phyloP scores from a whole-genome alignment of 2,797 vertebrate genomes.

The Crenichthys baileyi region DNA sequence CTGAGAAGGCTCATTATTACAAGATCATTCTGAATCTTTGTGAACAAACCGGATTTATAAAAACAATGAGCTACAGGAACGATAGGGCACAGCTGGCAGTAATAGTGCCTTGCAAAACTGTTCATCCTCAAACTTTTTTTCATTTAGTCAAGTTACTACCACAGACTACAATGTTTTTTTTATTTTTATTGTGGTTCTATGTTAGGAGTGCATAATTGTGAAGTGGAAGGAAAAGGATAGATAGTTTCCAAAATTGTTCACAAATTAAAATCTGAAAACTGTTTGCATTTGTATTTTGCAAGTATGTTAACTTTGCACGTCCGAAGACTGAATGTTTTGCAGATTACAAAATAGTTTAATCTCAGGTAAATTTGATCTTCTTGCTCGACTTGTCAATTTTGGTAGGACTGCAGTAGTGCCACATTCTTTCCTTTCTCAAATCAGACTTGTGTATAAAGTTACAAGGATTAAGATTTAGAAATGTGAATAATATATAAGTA shows the following conservation, averaged over 20 bases:
- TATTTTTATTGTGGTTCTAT: background rate
- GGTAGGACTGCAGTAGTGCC: background rate
- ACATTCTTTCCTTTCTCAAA: background rate
- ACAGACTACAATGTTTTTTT: background rate
- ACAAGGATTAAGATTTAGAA: background rate
- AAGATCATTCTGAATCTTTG: background rate
- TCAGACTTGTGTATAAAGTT: background rate
- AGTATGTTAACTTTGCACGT: background rate
- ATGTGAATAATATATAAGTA: background rate
- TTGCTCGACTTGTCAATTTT: background rate
- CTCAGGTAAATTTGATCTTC: background rate
- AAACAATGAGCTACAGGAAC: background rate
- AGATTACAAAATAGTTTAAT: background rate
- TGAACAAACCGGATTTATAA: background rate
- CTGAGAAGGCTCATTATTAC: background rate
- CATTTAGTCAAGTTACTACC: background rate
- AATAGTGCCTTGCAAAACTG: background rate
- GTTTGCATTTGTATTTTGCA: background rate
- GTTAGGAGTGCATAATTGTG: background rate
- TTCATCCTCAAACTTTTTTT: background rate
- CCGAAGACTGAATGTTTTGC: background rate
- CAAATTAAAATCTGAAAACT: background rate
- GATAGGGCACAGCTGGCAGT: background rate
- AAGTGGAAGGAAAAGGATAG: background rate
- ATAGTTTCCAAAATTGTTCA: background rate